Evolutionary conservation across 1,140 invertebrate species (phyloP).

Genomic region (Panulirus ornatus): DNA sequence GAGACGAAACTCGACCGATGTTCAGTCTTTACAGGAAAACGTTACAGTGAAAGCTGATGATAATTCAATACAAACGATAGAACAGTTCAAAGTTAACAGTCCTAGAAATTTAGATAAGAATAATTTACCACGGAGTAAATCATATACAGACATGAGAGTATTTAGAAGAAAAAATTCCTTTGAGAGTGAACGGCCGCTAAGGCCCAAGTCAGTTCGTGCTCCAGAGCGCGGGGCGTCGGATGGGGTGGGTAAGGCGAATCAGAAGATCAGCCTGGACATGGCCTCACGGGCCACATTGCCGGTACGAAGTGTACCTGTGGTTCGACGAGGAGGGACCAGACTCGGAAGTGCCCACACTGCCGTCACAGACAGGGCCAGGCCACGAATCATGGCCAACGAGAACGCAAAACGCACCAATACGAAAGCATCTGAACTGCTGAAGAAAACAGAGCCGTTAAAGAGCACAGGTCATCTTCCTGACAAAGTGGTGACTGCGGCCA

Average conservation of each 20-base stretch:
- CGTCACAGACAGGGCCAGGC: constrained; percentile 16
- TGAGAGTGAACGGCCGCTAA: constrained; percentile 37
- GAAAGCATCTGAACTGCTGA: constrained; percentile 34
- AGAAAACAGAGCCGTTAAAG: constrained; percentile 54
- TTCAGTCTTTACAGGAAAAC: not conserved
- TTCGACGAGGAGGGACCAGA: constrained; percentile 17
- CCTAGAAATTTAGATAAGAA: constrained; percentile 3
- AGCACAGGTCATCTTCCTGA: constrained; percentile 52
- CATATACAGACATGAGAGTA: constrained; percentile 60
- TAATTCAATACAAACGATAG: constrained; percentile 27
- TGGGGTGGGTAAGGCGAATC: constrained; percentile 13
- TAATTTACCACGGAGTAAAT: constrained; percentile 54
- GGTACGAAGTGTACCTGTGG: constrained; percentile 51
- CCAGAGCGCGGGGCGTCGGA: constrained; percentile 21
- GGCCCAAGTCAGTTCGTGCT: not conserved
- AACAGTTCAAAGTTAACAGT: constrained; percentile 23
- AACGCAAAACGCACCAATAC: constrained; percentile 23
- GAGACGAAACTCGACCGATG: not conserved
- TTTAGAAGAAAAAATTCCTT: constrained; percentile 52
- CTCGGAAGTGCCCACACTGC: constrained; percentile 33
- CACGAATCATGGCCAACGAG: constrained; percentile 58
- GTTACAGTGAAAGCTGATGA: not conserved
- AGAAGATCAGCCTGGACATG: constrained; percentile 52
- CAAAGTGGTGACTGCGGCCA: constrained; percentile 66
- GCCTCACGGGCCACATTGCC: constrained; percentile 26